phyloP scores from a whole-genome alignment of 2,113 vertebrate species.

The Poecilia latipinna region DNA sequence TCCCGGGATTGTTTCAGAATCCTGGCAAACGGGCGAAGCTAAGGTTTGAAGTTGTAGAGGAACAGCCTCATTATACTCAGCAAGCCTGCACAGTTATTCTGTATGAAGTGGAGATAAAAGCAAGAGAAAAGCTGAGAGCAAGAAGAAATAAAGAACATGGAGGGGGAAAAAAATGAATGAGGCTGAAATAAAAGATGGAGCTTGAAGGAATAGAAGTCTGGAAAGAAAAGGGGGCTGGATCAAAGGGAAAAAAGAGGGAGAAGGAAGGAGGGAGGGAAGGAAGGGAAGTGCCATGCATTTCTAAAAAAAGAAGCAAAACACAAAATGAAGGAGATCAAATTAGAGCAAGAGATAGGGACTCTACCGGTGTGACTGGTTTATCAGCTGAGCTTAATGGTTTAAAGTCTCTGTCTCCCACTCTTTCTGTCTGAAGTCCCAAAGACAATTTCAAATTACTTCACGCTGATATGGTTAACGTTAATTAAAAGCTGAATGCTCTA shows the following conservation, averaged over 20 bases:
- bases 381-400: slow-evolving; percentile 66
- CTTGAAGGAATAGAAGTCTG: slow-evolving; percentile 69
- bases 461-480: slow-evolving; percentile 70
- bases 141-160: slow-evolving; percentile 69
- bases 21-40: slow-evolving; percentile 65
- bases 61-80: slow-evolving; percentile 83
- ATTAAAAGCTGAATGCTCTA: slow-evolving; percentile 70
- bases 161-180: slow-evolving; percentile 41
- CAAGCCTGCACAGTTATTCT: slow-evolving; percentile 77
- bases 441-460: slow-evolving; percentile 67
- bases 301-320: slow-evolving; percentile 63
- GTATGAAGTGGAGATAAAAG: slow-evolving; percentile 84
- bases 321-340: slow-evolving; percentile 70
- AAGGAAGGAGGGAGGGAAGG: slow-evolving; percentile 35
- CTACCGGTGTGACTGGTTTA: slow-evolving; percentile 62
- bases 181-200: slow-evolving; percentile 47
- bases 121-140: slow-evolving; percentile 73
- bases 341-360: slow-evolving; percentile 56
- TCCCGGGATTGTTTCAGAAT: slow-evolving; percentile 78
- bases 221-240: slow-evolving; percentile 67
- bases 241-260: slow-evolving; percentile 65
- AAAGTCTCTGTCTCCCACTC: slow-evolving; percentile 59
- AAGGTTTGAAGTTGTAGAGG: slow-evolving; percentile 80
- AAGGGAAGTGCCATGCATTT: slow-evolving; percentile 64
- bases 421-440: slow-evolving; percentile 62